phyloP scores from a whole-genome alignment of 2,113 vertebrate species.

The Merops nubicus region DNA sequence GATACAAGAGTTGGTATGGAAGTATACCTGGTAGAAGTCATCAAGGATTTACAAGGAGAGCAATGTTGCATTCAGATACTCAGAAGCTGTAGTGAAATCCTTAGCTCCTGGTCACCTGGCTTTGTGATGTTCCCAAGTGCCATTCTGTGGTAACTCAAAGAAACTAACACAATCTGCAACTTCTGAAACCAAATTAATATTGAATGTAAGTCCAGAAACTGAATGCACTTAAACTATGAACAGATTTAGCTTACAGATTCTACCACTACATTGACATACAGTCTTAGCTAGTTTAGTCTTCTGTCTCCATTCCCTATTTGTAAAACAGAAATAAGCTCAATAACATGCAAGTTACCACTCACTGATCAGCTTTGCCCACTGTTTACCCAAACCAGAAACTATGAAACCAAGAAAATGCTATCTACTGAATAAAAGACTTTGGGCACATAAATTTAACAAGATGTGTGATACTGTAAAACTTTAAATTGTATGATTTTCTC shows the following conservation, averaged over 20 bases:
- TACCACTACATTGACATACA: not conserved
- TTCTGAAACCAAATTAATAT: not conserved
- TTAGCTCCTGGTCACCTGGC: not conserved
- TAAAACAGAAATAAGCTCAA: not conserved
- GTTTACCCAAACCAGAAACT: not conserved
- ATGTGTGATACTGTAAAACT: not conserved
- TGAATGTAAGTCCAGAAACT: not conserved
- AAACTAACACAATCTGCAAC: not conserved
- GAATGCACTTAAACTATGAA: not conserved
- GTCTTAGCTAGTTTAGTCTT: not conserved
- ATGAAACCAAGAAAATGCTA: not conserved
- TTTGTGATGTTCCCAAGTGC: not conserved
- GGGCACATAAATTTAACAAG: not conserved
- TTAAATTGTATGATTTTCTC: not conserved
- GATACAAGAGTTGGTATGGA: not conserved
- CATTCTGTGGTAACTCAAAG: not conserved
- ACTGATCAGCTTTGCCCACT: not conserved
- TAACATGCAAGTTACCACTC: not conserved
- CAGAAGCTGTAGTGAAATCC: not conserved
- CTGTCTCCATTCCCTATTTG: not conserved
- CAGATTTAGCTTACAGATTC: not conserved
- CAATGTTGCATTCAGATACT: not conserved
- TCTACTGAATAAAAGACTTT: not conserved
- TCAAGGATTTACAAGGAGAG: not conserved
- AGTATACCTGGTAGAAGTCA: not conserved